Evolutionary conservation across 2,797 vertebrate genomes (phyloP).

Genomic region (Chiropotes sagulatus): DNA sequence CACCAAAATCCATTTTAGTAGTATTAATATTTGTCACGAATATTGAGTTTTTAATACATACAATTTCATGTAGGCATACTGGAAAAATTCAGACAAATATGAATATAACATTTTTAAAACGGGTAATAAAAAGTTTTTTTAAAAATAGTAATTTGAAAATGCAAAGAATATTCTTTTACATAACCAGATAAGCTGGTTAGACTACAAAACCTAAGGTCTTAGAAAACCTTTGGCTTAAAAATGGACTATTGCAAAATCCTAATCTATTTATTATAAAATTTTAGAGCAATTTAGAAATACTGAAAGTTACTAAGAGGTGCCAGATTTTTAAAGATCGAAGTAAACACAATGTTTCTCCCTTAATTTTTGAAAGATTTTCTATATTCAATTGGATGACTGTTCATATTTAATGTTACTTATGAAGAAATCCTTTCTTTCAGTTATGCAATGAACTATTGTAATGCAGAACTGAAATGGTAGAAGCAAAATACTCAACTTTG

Average conservation of each 20-base stretch:
- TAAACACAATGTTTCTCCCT: conserved; percentile 57
- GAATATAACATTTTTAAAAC: conserved; percentile 60
- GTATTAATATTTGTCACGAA: neutral
- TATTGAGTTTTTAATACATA: neutral
- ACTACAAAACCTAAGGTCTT: neutral
- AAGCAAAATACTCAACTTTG: neutral
- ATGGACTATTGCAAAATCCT: conserved; percentile 48
- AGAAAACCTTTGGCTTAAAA: conserved; percentile 75
- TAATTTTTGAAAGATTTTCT: conserved; percentile 60
- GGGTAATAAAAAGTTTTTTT: conserved; percentile 51
- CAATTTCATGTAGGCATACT: conserved; percentile 7
- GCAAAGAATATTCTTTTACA: conserved; percentile 64
- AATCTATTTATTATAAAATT: conserved; percentile 36
- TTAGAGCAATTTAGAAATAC: conserved; percentile 58
- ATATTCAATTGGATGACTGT: neutral
- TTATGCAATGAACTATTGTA: conserved; percentile 44
- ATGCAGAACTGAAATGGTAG: conserved; percentile 28
- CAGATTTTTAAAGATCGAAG: conserved; percentile 60
- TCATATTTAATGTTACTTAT: conserved; percentile 25
- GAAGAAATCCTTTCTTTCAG: conserved; percentile 44
- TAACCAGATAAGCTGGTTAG: conserved; percentile 22
- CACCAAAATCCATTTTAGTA: conserved; percentile 65
- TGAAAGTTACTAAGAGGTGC: neutral
- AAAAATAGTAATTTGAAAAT: conserved; percentile 64
- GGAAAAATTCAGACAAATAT: conserved; percentile 58